Evolutionary conservation across 2,113 vertebrate genomes (phyloP), one percentile per base, ranked within the genome.

Genomic region (Elephantulus edwardii): DNA sequence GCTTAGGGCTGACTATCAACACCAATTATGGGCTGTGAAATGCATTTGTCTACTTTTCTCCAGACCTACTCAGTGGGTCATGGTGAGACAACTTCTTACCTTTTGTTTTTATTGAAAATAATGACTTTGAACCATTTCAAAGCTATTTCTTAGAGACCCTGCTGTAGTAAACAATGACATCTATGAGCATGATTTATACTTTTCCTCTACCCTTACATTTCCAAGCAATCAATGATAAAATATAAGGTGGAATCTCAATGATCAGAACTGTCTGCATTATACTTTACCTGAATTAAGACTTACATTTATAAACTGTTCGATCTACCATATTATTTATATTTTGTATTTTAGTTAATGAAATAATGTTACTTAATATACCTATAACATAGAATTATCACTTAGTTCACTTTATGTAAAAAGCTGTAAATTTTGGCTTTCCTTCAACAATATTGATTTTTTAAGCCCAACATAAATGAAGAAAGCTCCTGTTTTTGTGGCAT

Each of bases 271-370:
- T 77, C 71, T 9, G 66, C 14, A 79, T 95, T 87, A 16, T 60
- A 19, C 89, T 90, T 88, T 92, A 28, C 42, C 86, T 14, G 62
- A 71, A 54, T 38, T 76, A 76, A 35, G 83, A 83, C n/a, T 72
- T 26, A 30, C 35, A 79, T 13, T 6, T 5, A 70, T 71, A 74
- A 91, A 52, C 8, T 84, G 33, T 74, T 93, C 89, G 2, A 50
- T 84, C 56, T 22, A 88, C 88, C 91, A 70, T 14, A 94, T 83
- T 0, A 78, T 90, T 95, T 94, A 52, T 94, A 60, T 87, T 88
- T 89, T 92, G 74, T 86, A 79, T 14, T 50, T 50, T 62, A 24
- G 0, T 38, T 86, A 50, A 70, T 0, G 3, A 84, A 50, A 75
- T 80, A 94, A 91, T 92, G 88, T 0, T 0, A 22, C 38, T 68